These are phyloP conservation scores for Nomada ruficornis DNA, from an alignment of 2,888 invertebrate genomes.

Conservation along the genomic window DNA sequence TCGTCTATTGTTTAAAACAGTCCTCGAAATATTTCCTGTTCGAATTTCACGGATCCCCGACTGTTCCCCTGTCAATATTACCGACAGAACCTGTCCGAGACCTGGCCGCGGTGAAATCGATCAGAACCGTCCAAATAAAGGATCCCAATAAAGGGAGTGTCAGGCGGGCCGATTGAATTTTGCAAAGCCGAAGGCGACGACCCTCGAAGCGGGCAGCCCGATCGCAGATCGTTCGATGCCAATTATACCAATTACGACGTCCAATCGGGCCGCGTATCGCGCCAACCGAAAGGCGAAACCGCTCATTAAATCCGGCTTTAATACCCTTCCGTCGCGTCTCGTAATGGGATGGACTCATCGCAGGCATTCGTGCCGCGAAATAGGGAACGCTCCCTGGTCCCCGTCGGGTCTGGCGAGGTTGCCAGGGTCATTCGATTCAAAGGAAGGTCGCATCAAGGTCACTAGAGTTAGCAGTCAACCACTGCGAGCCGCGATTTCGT, in stretches of 20 bases:
- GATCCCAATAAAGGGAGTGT: conserved; percentile 15
- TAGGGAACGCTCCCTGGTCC: conserved; percentile 50
- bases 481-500: conserved; percentile 58
- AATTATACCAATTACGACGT: conserved; percentile 72
- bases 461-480: conserved; percentile 47
- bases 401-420: conserved; percentile 42
- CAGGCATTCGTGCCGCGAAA: conserved; percentile 31
- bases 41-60: no score
- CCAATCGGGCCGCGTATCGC: conserved; percentile 71
- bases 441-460: conserved; percentile 72
- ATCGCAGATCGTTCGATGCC: conserved; percentile 48
- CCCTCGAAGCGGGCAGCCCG: conserved; percentile 14
- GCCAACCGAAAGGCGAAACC: conserved; percentile 71
- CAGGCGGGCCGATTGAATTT: conserved; percentile 32
- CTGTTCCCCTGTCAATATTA: no score
- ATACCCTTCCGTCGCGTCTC: conserved; percentile 43
- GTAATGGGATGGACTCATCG: conserved; percentile 51
- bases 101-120: not conserved
- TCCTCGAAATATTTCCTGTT: no score
- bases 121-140: not conserved
- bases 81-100: no score
- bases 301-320: conserved; percentile 72
- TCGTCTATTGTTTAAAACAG: no score
- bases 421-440: conserved; percentile 63
- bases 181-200: conserved; percentile 18